Conservation (phyloP, 2,113 vertebrate genomes). For the Pagrus major region DNA sequence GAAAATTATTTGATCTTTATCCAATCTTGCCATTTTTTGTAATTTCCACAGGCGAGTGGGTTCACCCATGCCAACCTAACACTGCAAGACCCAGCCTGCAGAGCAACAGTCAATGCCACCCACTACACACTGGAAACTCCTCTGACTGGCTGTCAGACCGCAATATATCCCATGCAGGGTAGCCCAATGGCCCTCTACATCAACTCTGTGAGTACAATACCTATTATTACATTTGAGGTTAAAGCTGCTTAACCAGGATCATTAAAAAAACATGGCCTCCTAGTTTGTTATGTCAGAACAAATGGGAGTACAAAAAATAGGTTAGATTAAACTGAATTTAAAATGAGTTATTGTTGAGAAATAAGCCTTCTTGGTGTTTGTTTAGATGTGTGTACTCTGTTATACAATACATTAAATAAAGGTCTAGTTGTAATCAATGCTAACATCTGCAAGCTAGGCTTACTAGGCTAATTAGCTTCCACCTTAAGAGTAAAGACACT, state of each 20-base stretch:
- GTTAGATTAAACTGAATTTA: neutral
- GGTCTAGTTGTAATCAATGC: too few species aligned
- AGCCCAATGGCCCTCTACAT: conserved; percentile 84
- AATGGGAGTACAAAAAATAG: neutral
- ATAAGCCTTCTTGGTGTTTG: too few species aligned
- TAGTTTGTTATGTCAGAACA: neutral
- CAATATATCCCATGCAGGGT: conserved; percentile 63
- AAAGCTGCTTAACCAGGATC: neutral
- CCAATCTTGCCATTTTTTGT: conserved; percentile 24
- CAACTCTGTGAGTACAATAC: conserved; percentile 89
- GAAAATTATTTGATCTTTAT: conserved; percentile 46
- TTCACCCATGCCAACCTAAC: conserved; percentile 88
- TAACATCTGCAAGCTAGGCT: too few species aligned
- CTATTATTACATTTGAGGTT: neutral
- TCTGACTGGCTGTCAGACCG: conserved; percentile 88
- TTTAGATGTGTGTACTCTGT: too few species aligned
- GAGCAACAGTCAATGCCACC: conserved; percentile 90
- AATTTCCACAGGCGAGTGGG: conserved; percentile 84
- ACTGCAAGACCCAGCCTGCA: conserved; percentile 91
- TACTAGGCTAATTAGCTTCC: too few species aligned
- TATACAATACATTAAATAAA: too few species aligned
- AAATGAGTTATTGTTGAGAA: too few species aligned
- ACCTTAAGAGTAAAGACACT: too few species aligned
- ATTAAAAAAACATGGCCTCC: neutral
- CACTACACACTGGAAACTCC: conserved; percentile 94